These are phyloP conservation scores for Nothoprocta pentlandii DNA, from an alignment of 2,113 vertebrate species.

Conservation along the genomic window DNA sequence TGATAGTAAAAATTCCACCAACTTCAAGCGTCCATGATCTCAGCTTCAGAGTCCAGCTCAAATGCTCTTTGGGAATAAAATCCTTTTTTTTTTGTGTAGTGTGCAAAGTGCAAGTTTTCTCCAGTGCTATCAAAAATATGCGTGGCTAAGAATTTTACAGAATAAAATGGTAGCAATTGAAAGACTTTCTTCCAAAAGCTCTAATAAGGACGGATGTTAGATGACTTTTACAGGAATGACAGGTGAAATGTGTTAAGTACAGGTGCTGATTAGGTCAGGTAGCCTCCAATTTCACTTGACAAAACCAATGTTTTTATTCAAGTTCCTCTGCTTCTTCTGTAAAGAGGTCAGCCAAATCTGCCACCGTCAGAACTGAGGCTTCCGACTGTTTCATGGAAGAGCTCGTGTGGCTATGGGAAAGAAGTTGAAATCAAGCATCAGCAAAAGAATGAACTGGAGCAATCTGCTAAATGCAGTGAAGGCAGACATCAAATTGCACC, in stretches of 20 bases:
- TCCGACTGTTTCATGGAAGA: conserved; percentile 93
- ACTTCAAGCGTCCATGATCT: not conserved
- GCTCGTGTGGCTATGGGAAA: conserved; percentile 84
- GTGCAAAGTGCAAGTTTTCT: conserved; percentile 72
- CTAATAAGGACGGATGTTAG: not conserved
- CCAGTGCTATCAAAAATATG: conserved; percentile 48
- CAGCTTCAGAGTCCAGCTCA: conserved; percentile 10
- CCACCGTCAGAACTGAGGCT: conserved; percentile 93
- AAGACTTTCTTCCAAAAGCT: conserved; percentile 1
- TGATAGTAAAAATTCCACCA: conserved; percentile 20
- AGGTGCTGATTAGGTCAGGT: not conserved
- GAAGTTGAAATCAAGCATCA: not conserved
- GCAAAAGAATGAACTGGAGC: not conserved
- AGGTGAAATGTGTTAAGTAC: not conserved
- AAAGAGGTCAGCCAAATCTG: conserved; percentile 94
- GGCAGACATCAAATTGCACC: not conserved
- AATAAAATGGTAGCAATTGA: conserved; percentile 32
- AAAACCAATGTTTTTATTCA: conserved; percentile 76
- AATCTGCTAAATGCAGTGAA: not conserved
- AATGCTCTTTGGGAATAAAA: conserved; percentile 71
- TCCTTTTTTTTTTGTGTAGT: conserved; percentile 25
- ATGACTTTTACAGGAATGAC: conserved; percentile 38
- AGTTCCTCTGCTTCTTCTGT: conserved; percentile 90
- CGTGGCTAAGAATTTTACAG: conserved; percentile 38
- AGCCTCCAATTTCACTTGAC: not conserved